A percentile compares a stretch with the other conserved stretches of the same genome.
Evolutionary conservation across 1,140 invertebrate genomes (phyloP).

Genomic region (Eupristina koningsbergeri): DNA sequence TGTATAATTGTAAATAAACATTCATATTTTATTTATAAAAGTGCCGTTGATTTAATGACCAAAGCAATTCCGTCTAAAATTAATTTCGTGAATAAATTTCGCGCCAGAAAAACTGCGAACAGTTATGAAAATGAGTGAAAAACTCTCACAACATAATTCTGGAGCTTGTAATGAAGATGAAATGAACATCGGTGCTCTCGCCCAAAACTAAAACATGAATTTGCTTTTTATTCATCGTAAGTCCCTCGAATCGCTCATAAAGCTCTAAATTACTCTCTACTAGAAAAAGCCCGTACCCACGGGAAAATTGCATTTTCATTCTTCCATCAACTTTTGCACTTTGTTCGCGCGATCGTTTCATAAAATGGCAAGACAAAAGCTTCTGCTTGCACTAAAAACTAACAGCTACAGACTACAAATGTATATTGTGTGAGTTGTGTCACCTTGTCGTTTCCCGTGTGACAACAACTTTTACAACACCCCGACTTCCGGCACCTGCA

Average conservation of each 20-base stretch:
- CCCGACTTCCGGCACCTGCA: conserved; percentile 43
- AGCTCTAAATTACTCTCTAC: neutral
- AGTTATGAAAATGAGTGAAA: neutral
- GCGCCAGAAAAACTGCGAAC: neutral
- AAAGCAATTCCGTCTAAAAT: no score
- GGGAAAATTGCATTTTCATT: neutral
- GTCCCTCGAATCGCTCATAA: neutral
- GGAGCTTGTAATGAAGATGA: neutral
- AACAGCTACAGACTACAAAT: conserved; percentile 55
- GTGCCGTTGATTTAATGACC: no score
- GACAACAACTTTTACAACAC: conserved; percentile 56
- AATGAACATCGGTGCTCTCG: neutral
- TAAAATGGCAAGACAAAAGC: neutral
- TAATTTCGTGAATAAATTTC: neutral
- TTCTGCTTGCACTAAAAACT: conserved; percentile 56
- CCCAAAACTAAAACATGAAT: no score
- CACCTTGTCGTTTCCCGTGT: no score
- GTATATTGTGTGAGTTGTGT: conserved; percentile 44
- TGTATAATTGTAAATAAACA: no score
- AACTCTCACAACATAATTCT: neutral
- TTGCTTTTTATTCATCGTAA: no score
- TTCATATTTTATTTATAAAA: neutral
- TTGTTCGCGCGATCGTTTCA: neutral
- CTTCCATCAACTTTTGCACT: neutral
- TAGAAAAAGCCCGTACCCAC: neutral